Base-by-base conservation (phyloP, 2,888 invertebrate genomes). In the Brachyptera risi region DNA sequence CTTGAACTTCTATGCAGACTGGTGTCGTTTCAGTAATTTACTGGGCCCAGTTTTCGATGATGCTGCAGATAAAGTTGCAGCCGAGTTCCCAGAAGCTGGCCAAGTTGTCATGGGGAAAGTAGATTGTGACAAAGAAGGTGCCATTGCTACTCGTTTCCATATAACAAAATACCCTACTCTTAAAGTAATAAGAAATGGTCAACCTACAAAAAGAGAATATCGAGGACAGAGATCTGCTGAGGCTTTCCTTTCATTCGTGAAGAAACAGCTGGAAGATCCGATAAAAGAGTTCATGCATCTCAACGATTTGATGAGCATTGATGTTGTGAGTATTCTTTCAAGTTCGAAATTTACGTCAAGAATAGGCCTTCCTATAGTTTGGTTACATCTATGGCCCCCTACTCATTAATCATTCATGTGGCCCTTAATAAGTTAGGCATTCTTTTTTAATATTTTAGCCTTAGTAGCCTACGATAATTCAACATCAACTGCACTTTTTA, bases 1-100 rank as follows among this genome's bases (percentile, higher is more conserved):
- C 77, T 86, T 99, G 65, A 99, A 99, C 79, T 99, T 99, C 78
- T 99, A 98, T 79, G 99, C 99, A 27, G 97, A 99, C 74, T 99
- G 99, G 99, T 99, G 99, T 79, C 87, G 93, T 71, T 99, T 98
- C 80, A 98, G 98, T 79, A 97, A 94, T 75, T 85, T 96, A 79
- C 79, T 99, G 73, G 90, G 92, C 75, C 99, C 99, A 11, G 88
- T 97, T 71, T 99, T 96, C 77, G 93, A 96, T 75, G 96, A 97
- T 75, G 93, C 97, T 40, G 90, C 96, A 9, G 90, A 90, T 68
- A 92, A 90, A 78, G 84, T 97, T 65, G 76, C 81, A 31, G 83
- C 83, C 71, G 87, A 85, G 66, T 92, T 90, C 71, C 90, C 92
- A 56, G 74, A 84, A 15, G 66, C 71, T 31, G 93, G 94, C 11